A percentile compares a stretch with the other conserved stretches of the same genome.
These are phyloP conservation scores for Characodon lateralis DNA, from an alignment of 2,797 vertebrate species.

Conservation along the genomic window DNA sequence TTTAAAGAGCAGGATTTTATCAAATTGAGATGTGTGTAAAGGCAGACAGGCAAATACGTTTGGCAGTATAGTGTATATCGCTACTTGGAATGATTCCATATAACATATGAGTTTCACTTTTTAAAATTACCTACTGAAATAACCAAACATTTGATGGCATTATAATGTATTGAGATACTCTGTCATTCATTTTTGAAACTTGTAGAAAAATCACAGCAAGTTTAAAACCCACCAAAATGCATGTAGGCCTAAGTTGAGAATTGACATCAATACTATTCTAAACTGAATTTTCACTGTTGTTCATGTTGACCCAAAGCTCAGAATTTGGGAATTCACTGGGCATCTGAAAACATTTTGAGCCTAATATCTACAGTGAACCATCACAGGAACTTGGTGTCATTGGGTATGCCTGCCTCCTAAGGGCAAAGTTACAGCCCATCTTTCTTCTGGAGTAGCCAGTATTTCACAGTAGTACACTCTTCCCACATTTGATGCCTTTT, in stretches of 20 bases:
- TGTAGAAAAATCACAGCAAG: conserved; percentile 6
- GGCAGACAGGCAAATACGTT: not conserved
- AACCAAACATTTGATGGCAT: not conserved
- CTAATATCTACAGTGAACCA: conserved; percentile 38
- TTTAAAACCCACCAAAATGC: conserved; percentile 6
- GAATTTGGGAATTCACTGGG: conserved; percentile 46
- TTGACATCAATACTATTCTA: conserved; percentile 7
- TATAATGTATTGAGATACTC: not conserved
- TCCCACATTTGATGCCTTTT: conserved; percentile 62
- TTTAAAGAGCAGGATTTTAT: not conserved
- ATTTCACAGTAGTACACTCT: conserved; percentile 54
- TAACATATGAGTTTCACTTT: not conserved
- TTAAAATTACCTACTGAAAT: not conserved
- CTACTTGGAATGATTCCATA: not conserved
- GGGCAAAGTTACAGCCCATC: conserved; percentile 53
- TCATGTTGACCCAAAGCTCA: conserved; percentile 29
- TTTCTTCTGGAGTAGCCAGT: conserved; percentile 36
- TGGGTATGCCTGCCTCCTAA: conserved; percentile 55
- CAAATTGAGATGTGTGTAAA: not conserved
- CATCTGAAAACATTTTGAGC: conserved; percentile 42
- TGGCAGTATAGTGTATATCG: not conserved
- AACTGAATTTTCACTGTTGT: conserved; percentile 11
- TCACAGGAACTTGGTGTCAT: conserved; percentile 51
- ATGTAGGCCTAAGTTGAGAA: not conserved
- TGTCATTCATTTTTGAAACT: conserved; percentile 7